Evolutionary conservation across 2,113 vertebrate genomes (phyloP).

Genomic region (Lepus americanus): DNA sequence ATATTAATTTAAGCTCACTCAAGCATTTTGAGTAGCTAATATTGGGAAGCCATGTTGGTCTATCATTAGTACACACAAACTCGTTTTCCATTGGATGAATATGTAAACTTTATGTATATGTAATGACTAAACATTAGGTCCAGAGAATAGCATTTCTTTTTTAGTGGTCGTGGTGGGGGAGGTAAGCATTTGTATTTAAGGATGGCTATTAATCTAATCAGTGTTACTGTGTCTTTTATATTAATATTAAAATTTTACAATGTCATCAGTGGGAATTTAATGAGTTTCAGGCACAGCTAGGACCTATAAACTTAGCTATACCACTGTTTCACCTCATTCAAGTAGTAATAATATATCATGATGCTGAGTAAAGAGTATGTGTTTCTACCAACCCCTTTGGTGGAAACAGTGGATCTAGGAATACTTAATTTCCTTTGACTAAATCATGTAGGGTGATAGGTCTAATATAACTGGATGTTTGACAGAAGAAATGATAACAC

Average conservation of each 20-base stretch:
- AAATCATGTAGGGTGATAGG: neutral
- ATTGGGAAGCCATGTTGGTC: neutral
- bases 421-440: conserved; percentile 20
- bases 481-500: neutral
- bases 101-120: neutral
- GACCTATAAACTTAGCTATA: neutral
- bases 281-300: neutral
- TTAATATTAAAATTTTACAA: neutral
- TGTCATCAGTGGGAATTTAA: neutral
- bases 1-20: neutral
- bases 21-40: neutral
- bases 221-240: neutral
- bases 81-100: neutral
- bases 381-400: neutral
- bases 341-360: neutral
- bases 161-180: neutral
- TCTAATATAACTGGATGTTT: neutral
- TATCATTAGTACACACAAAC: neutral
- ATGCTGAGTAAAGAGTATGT: neutral
- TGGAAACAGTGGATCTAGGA: neutral
- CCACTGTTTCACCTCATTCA: neutral
- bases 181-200: neutral
- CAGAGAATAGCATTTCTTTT: neutral
- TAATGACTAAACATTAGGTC: neutral
- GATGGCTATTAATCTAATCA: neutral